Evolutionary conservation across 2,113 vertebrate species (phyloP).

Genomic region (Hippocampus mohnikei): DNA sequence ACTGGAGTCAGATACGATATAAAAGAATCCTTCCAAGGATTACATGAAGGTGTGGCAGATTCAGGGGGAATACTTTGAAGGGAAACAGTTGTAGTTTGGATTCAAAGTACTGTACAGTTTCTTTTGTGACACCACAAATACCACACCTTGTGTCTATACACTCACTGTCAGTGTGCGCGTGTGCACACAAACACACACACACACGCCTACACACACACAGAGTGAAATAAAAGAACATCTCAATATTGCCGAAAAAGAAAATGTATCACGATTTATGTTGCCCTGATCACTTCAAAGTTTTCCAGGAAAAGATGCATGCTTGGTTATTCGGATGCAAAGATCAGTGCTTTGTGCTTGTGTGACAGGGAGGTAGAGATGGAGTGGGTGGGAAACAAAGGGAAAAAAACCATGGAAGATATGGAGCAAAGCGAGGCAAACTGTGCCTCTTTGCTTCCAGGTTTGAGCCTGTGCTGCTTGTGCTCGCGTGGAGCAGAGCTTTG

Average conservation of each 20-base stretch:
- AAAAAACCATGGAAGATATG: background rate
- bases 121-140: background rate
- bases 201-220: background rate
- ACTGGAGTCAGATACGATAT: too few relatives aligned
- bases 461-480: constrained; percentile 13
- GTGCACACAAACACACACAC: too few relatives aligned
- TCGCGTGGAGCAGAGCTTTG: constrained; percentile 24
- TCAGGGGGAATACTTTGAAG: background rate
- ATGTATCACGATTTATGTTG: background rate
- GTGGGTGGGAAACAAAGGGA: constrained; percentile 1
- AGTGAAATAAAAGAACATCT: constrained; percentile 3
- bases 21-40: too few relatives aligned
- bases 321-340: constrained; percentile 4
- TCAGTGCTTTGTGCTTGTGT: constrained; percentile 1
- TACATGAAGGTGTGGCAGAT: too few relatives aligned
- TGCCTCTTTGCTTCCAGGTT: constrained; percentile 16
- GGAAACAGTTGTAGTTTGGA: too few relatives aligned
- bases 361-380: background rate
- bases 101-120: background rate
- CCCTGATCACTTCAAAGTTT: constrained; percentile 1
- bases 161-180: background rate
- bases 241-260: background rate
- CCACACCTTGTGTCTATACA: background rate
- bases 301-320: background rate
- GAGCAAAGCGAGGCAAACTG: constrained; percentile 24